Base-by-base conservation (phyloP, 2,113 vertebrate species). In the Zapornia atra region DNA sequence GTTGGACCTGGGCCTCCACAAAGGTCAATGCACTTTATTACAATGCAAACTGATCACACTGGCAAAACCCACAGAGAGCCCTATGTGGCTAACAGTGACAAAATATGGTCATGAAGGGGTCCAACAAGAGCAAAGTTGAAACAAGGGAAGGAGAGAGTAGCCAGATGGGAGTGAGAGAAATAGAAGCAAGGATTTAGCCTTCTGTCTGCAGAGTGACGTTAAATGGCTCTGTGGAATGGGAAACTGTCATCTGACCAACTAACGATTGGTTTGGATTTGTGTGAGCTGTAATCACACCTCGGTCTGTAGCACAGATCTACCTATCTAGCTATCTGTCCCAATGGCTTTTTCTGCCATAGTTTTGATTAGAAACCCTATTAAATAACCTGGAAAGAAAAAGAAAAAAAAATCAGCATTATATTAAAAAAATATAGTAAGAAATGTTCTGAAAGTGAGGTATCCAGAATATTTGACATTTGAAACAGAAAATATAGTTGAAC, bases 401-500 rank as follows among this genome's bases (percentile, higher is more conserved):
- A 56, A 38, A 40, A 40, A 40, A 40, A n/a, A 42, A 69, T 13
- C 65, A 40, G 65, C 53, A 65, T 57, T 84, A 86, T 59, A 48
- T 25, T 46, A 72, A 42, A 81, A 88, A 86, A 95, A 88, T 12
- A 22, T 33, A 94, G 7, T 26, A 66, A 91, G 64, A 87, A 87
- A 59, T 21, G 6, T 40, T 90, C 88, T 91, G n/a, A 72, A 92
- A 94, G 65, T 5, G 42, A 93, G 25, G 48, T 82, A 15, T 64
- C 54, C 26, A 44, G 78, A 93, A 63, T 12, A 94, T 68, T 4
- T 64, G 68, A 53, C 59, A 79, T 88, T 71, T 88, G 71, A 90
- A 93, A 61, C 4, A 93, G 51, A 96, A 96, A 95, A 75, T 42
- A 9, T 4, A 64, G 60, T 4, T 81, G 38, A 93, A 86, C 20